Conservation (phyloP, 2,888 invertebrate species). For the Parthenolecanium corni region DNA sequence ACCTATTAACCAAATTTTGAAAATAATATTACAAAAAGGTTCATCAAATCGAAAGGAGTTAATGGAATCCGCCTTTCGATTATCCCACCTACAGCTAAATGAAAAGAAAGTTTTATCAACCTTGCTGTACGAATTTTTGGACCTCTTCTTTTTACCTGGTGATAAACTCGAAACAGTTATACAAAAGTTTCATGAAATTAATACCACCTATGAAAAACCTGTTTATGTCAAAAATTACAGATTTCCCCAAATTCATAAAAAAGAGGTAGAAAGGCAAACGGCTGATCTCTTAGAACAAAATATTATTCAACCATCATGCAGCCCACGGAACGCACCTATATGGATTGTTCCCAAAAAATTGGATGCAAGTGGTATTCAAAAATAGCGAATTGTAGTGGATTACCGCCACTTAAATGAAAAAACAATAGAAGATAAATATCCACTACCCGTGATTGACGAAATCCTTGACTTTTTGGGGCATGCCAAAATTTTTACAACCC, state of each 20-base stretch:
- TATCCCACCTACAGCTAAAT: background rate
- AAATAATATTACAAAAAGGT: too few species aligned
- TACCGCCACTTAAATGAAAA: constrained; percentile 21
- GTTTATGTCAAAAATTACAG: constrained; percentile 37
- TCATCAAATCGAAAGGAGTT: background rate
- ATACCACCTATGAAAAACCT: constrained; percentile 34
- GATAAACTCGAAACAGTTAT: background rate
- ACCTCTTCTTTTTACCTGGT: background rate
- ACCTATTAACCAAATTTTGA: too few species aligned
- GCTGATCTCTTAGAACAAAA: constrained; percentile 34
- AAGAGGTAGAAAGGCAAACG: constrained; percentile 37
- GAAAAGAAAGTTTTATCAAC: background rate
- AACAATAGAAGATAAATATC: constrained; percentile 8
- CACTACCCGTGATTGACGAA: constrained; percentile 33
- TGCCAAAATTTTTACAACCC: constrained; percentile 33
- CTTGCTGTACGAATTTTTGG: background rate
- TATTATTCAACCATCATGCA: constrained; percentile 33
- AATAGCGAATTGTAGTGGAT: constrained; percentile 34
- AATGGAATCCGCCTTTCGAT: too few species aligned
- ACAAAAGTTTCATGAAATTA: constrained; percentile 36
- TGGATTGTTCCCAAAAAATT: constrained; percentile 11
- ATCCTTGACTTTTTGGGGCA: constrained; percentile 34
- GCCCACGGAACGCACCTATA: background rate
- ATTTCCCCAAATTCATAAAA: constrained; percentile 36
- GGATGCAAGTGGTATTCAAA: constrained; percentile 26